Conservation (phyloP, 2,797 vertebrate genomes). For the Odontamblyopus rebecca region DNA sequence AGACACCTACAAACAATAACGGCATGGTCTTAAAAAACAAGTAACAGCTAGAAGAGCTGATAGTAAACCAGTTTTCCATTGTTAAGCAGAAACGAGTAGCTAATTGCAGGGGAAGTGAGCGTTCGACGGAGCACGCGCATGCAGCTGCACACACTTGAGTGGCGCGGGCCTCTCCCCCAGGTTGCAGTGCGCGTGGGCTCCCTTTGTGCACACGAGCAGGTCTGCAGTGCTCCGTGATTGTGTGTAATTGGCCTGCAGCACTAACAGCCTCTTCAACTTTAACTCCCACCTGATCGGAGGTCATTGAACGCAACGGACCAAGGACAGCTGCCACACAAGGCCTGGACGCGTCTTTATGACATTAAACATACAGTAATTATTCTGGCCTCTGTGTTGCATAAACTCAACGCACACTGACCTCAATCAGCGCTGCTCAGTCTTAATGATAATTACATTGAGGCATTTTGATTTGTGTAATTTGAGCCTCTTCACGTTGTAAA, state of each 20-base stretch:
- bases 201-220: constrained; percentile 90
- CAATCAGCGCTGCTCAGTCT: constrained; percentile 58
- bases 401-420: constrained; percentile 8
- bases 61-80: constrained; percentile 86
- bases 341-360: constrained; percentile 63
- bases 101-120: constrained; percentile 94
- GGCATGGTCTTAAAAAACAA: constrained; percentile 48
- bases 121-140: constrained; percentile 81
- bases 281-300: constrained; percentile 84
- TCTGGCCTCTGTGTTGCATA: constrained; percentile 72
- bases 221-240: constrained; percentile 93
- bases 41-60: constrained; percentile 84
- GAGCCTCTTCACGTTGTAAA: constrained; percentile 75
- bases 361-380: constrained; percentile 9
- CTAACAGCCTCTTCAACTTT: constrained; percentile 94
- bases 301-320: constrained; percentile 82
- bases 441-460: constrained; percentile 88
- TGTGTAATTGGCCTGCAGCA: constrained; percentile 88
- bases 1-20: constrained; percentile 75
- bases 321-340: constrained; percentile 84
- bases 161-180: constrained; percentile 83
- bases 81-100: constrained; percentile 87
- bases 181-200: constrained; percentile 88
- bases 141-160: constrained; percentile 99
- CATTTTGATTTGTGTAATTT: constrained; percentile 88